A percentile compares a stretch with the other conserved stretches of the same genome.
These are phyloP conservation scores for Balanococcus diminutus DNA, from an alignment of 2,888 invertebrate species.

Conservation along the genomic window DNA sequence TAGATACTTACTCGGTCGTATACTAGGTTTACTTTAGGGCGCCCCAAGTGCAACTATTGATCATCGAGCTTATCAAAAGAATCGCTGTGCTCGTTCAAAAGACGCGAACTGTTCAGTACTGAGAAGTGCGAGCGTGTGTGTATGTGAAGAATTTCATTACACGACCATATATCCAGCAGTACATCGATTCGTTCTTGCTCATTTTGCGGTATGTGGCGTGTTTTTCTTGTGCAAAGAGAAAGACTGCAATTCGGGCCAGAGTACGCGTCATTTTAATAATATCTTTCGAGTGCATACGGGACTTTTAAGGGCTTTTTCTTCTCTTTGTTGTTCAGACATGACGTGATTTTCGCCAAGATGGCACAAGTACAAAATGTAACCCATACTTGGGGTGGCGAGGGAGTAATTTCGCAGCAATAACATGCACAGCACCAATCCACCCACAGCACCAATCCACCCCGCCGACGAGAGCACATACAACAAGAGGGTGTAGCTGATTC, in stretches of 20 bases:
- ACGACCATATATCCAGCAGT: not conserved
- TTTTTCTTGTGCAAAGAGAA: no score
- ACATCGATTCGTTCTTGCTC: not conserved
- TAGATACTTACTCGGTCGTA: no score
- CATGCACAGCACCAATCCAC: not conserved
- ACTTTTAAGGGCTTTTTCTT: not conserved
- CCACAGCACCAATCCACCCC: not conserved
- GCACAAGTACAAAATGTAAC: not conserved
- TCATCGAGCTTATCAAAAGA: not conserved
- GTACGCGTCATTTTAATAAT: not conserved
- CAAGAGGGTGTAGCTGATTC: conserved; percentile 5
- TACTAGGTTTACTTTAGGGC: not conserved
- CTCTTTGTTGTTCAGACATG: not conserved
- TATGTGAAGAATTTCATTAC: not conserved
- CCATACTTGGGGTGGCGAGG: not conserved
- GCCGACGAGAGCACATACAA: not conserved
- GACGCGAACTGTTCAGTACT: not conserved
- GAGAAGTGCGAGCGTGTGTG: not conserved
- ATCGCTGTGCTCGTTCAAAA: not conserved
- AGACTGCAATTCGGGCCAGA: not conserved
- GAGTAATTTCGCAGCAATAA: not conserved
- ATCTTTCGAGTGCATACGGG: not conserved
- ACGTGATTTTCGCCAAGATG: not conserved
- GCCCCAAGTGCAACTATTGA: not conserved
- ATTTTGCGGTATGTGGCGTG: not conserved